Evolutionary conservation across 1,140 invertebrate genomes (phyloP).

Genomic region (Zaprionus nigranus): DNA sequence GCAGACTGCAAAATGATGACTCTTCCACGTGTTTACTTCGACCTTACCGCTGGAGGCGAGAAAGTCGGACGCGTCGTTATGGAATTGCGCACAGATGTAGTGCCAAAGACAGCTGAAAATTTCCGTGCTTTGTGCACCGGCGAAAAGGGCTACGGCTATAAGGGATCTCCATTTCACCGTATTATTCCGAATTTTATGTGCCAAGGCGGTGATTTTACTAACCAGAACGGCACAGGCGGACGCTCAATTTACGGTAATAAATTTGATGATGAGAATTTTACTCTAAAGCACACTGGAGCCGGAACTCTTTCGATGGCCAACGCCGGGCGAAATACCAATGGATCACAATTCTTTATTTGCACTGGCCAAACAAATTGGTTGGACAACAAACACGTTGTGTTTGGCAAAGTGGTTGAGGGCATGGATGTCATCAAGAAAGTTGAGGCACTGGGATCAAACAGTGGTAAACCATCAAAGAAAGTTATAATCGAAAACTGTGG

Average conservation of each 20-base stretch:
- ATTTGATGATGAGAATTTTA: conserved; percentile 98
- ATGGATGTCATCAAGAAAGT: conserved; percentile 89
- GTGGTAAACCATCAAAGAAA: conserved; percentile 17
- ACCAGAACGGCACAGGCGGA: conserved; percentile 96
- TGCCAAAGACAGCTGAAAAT: conserved; percentile 96
- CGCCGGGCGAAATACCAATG: conserved; percentile 97
- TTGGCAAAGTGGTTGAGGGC: conserved; percentile 96
- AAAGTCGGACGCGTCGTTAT: conserved; percentile 57
- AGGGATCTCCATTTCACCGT: conserved; percentile 94
- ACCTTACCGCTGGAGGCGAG: conserved; percentile 6
- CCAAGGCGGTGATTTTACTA: conserved; percentile 92
- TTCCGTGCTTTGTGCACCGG: conserved; percentile 96
- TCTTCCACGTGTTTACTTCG: conserved; percentile 26
- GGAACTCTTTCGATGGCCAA: conserved; percentile 97
- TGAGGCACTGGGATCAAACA: conserved; percentile 4
- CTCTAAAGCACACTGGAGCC: conserved; percentile 95
- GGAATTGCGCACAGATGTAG: conserved; percentile 93
- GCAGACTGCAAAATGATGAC: conserved; percentile 2
- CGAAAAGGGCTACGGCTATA: conserved; percentile 96
- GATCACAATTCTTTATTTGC: conserved; percentile 97
- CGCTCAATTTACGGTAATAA: conserved; percentile 97
- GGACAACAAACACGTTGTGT: conserved; percentile 97
- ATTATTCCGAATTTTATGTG: conserved; percentile 99
- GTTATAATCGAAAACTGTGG: conserved; percentile 10
- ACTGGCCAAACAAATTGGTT: conserved; percentile 97